Evolutionary conservation across 2,888 invertebrate genomes (phyloP), one percentile per base, ranked within the genome.

Genomic region (Sesamia inferens): DNA sequence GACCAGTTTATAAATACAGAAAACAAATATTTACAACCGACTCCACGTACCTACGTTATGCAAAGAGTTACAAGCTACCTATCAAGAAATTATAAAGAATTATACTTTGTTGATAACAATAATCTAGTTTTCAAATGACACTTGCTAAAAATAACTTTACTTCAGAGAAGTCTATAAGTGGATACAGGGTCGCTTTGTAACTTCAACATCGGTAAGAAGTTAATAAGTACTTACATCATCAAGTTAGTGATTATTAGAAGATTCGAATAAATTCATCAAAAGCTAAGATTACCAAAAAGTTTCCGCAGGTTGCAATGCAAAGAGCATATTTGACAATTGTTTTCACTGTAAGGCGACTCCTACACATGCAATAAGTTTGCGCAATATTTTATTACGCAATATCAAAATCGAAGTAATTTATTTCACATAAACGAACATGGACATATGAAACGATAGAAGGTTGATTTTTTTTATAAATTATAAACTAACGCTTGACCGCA

Each of bases 71-170:
- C 55, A 61, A 76, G 76, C 51, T 64, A 77, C 64, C 51, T 64
- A 77, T 70, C 77, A 64, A 76, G 55, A 31, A 24, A 55, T 57
- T 78, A 78, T 72, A 65, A 6, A 19, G 51, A 31, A 55, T 78
- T 78, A 72, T 62, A 72, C 70, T 70, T 63, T 54, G 70, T 71
- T 65, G 42, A 48, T 71, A 64, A 76, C 55, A 71, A 65, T 65
- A 78, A 72, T 76, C 72, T 65, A 62, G 55, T 62, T 72, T 57
- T 51, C 16, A 61, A 65, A 71, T 65, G 72, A 71, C 78, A 65
- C 48, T 22, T 5, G 44, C 22, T 71, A 63, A 66, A 62, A 73
- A 77, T 66, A 78, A 73, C 51, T 55, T 8, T 1, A 16, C 39
- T 19, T 31, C 11, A 62, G 31, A 51, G 48, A 55, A 11, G 63